phyloP scores from a whole-genome alignment of 2,113 vertebrate genomes.

The Megalops atlanticus region DNA sequence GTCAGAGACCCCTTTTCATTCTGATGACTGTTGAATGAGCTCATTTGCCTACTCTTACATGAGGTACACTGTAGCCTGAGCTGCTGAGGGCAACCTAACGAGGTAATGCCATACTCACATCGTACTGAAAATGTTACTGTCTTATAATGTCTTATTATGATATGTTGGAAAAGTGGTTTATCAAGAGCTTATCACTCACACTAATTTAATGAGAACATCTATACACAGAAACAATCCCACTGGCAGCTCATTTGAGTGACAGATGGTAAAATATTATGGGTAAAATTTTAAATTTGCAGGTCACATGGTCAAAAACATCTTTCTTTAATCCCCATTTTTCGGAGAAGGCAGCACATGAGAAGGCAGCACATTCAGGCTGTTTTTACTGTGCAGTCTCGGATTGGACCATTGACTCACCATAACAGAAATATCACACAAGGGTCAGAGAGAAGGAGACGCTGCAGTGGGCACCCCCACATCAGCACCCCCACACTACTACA shows the following conservation, averaged over 20 bases:
- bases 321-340: slow-evolving; percentile 57
- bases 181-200: too few relatives aligned
- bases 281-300: slow-evolving; percentile 66
- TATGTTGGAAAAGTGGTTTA: slow-evolving; percentile 18
- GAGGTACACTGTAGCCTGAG: slow-evolving; percentile 59
- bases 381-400: slow-evolving; percentile 42
- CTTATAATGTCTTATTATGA: not conserved
- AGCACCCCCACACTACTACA: not conserved
- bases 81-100: not conserved
- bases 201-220: not conserved
- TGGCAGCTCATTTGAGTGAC: slow-evolving; percentile 54
- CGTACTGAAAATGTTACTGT: not conserved
- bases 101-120: not conserved
- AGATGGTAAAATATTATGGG: slow-evolving; percentile 61
- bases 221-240: slow-evolving; percentile 29
- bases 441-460: too few relatives aligned
- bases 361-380: slow-evolving; percentile 37
- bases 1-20: slow-evolving; percentile 19
- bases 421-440: slow-evolving; percentile 7
- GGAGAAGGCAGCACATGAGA: too few relatives aligned
- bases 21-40: slow-evolving; percentile 48
- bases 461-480: too few relatives aligned
- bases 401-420: not conserved
- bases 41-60: slow-evolving; percentile 64
- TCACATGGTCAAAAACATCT: slow-evolving; percentile 59